phyloP scores from a whole-genome alignment of 1,140 invertebrate genomes.

The Drosophila quadrilineata region DNA sequence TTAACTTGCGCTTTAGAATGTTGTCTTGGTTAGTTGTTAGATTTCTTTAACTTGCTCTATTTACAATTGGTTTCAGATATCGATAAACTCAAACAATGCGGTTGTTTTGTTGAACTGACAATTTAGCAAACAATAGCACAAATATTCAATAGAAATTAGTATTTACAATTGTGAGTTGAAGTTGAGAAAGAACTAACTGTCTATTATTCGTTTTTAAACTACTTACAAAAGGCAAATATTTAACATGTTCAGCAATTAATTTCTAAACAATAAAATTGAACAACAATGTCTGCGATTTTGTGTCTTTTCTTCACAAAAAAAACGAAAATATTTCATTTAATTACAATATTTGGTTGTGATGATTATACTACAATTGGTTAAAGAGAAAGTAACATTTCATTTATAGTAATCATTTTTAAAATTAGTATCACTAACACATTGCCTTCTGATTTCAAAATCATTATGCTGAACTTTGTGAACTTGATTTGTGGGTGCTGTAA shows the following conservation, averaged over 20 bases:
- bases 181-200: too few species aligned
- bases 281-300: too few species aligned
- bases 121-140: constrained; percentile 9
- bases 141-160: too few species aligned
- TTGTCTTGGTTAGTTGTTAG: constrained; percentile 16
- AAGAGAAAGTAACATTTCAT: constrained; percentile 9
- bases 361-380: too few species aligned
- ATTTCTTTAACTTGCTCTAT: constrained; percentile 14
- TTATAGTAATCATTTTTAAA: constrained; percentile 42
- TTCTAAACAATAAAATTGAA: too few species aligned
- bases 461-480: background rate
- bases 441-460: constrained; percentile 30
- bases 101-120: constrained; percentile 6
- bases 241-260: too few species aligned
- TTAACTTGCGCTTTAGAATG: constrained; percentile 4
- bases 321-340: too few species aligned
- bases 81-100: constrained; percentile 13
- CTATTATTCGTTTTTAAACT: too few species aligned
- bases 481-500: background rate
- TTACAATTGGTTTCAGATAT: constrained; percentile 30
- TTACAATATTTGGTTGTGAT: too few species aligned
- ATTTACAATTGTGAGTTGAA: too few species aligned
- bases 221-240: too few species aligned
- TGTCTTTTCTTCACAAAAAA: too few species aligned
- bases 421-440: constrained; percentile 79